Evolutionary conservation across 2,797 vertebrate species (phyloP).

Genomic region (Phrynocephalus guinanensis): DNA sequence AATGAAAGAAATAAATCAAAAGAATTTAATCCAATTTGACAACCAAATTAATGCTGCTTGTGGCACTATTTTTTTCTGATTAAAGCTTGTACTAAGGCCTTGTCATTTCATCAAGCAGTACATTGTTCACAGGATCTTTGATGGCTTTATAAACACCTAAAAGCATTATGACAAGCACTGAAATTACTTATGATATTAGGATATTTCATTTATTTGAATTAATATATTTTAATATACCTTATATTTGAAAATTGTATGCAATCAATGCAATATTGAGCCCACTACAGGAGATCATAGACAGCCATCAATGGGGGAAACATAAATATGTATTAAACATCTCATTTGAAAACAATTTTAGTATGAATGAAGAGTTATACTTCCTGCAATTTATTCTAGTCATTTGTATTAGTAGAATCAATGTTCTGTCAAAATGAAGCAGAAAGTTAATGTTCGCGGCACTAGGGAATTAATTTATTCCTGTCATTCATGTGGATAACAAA

Average conservation of each 20-base stretch:
- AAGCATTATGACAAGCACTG: constrained; percentile 37
- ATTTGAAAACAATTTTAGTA: constrained; percentile 41
- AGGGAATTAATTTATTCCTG: constrained; percentile 51
- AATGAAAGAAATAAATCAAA: constrained; percentile 54
- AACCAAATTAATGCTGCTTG: constrained; percentile 56
- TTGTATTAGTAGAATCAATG: constrained; percentile 42
- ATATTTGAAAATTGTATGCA: not conserved
- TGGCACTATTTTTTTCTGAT: constrained; percentile 55
- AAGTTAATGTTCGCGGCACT: constrained; percentile 39
- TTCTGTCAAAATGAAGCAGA: constrained; percentile 32
- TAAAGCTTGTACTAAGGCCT: constrained; percentile 52
- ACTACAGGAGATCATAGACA: constrained; percentile 27
- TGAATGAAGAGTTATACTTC: constrained; percentile 8
- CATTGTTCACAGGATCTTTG: constrained; percentile 38
- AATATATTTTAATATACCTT: not conserved
- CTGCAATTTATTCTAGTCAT: constrained; percentile 19
- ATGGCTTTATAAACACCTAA: constrained; percentile 47
- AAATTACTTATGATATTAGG: not conserved
- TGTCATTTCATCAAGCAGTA: constrained; percentile 54
- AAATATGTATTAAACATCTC: constrained; percentile 31
- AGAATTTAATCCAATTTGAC: constrained; percentile 53
- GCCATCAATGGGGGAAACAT: constrained; percentile 50
- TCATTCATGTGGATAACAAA: constrained; percentile 47
- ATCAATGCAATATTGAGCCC: constrained; percentile 15
- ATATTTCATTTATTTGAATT: not conserved